phyloP scores from a whole-genome alignment of 2,888 invertebrate species.

The Allophyes oxyacanthae region DNA sequence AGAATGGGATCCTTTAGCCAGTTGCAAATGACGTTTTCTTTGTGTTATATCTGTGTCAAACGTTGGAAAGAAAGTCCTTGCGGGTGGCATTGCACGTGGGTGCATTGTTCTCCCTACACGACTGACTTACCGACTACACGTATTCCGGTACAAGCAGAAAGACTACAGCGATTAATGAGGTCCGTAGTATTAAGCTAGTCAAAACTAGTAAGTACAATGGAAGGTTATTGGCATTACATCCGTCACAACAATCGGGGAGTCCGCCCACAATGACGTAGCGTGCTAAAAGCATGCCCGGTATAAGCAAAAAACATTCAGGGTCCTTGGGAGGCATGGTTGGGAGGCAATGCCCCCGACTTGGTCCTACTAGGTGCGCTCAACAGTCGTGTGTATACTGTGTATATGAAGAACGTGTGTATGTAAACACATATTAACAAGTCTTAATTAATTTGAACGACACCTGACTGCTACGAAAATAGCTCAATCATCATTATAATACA shows the following conservation, averaged over 20 bases:
- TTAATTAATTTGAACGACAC: slow-evolving; percentile 20
- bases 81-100: slow-evolving; percentile 74
- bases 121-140: slow-evolving; percentile 54
- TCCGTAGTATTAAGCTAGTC: slow-evolving; percentile 14
- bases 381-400: slow-evolving; percentile 12
- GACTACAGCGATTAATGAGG: slow-evolving; percentile 33
- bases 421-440: slow-evolving; percentile 20
- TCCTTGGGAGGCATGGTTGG: slow-evolving; percentile 48
- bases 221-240: slow-evolving; percentile 50
- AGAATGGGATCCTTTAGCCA: slow-evolving; percentile 47
- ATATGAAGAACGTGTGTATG: slow-evolving; percentile 7
- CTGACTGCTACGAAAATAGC: slow-evolving; percentile 23
- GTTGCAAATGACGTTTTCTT: slow-evolving; percentile 78
- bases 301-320: slow-evolving; percentile 41
- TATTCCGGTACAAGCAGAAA: slow-evolving; percentile 36
- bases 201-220: slow-evolving; percentile 33
- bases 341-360: slow-evolving; percentile 51
- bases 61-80: slow-evolving; percentile 79
- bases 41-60: slow-evolving; percentile 77
- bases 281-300: slow-evolving; percentile 39
- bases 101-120: slow-evolving; percentile 74
- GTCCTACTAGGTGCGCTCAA: slow-evolving; percentile 26
- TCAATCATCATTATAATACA: slow-evolving; percentile 14
- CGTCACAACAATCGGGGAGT: slow-evolving; percentile 50
- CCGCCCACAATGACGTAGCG: slow-evolving; percentile 48